These are phyloP conservation scores for Erebia epiphron DNA, from an alignment of 2,888 invertebrate genomes.

Conservation along the genomic window DNA sequence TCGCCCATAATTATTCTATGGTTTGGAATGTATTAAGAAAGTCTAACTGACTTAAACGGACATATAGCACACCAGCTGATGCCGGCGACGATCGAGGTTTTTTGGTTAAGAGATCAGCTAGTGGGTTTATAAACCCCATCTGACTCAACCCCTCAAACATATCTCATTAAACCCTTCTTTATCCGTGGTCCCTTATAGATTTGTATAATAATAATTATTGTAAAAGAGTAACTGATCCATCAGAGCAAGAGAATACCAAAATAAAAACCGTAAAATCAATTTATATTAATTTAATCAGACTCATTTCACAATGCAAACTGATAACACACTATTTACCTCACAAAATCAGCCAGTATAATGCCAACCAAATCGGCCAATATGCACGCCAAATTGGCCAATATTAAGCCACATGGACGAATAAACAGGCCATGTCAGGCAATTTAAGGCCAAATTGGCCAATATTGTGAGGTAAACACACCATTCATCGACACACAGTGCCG, in stretches of 20 bases:
- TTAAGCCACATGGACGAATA: neutral
- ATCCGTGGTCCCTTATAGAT: no score
- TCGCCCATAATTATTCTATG: no score
- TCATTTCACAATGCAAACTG: constrained; percentile 79
- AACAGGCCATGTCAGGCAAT: neutral
- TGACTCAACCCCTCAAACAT: no score
- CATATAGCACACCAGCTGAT: no score
- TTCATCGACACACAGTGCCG: constrained; percentile 48
- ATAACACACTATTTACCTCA: constrained; percentile 60
- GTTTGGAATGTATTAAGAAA: no score
- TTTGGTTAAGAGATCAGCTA: no score
- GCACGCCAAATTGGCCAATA: constrained; percentile 28
- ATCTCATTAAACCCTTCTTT: no score
- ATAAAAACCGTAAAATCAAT: constrained; percentile 29
- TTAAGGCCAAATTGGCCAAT: constrained; percentile 39
- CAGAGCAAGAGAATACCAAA: neutral
- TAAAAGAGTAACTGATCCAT: neutral
- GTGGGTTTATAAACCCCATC: no score
- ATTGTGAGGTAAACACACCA: constrained; percentile 42
- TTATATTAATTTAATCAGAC: constrained; percentile 76
- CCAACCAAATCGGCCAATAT: neutral
- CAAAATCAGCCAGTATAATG: constrained; percentile 53
- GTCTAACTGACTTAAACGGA: no score
- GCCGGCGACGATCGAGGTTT: no score
- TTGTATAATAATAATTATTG: no score